These are phyloP conservation scores for Dicyrtoma fusca DNA, from an alignment of 2,888 invertebrate genomes.

Conservation along the genomic window DNA sequence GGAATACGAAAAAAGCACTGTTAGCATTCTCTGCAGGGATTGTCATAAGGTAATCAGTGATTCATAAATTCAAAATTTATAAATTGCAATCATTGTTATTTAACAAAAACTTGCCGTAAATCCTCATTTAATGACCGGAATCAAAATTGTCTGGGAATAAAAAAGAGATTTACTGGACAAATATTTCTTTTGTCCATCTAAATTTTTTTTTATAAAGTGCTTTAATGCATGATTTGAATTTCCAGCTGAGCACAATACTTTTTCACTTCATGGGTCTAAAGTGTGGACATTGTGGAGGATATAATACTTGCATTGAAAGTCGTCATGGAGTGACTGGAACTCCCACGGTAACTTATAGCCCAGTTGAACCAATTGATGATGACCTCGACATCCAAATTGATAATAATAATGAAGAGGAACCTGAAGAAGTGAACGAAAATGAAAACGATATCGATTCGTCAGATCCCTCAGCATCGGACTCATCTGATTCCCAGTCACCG, in stretches of 20 bases:
- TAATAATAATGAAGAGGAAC: slow-evolving; percentile 7
- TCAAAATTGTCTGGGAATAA: too few species aligned
- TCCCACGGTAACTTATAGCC: not conserved
- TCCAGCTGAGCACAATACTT: slow-evolving; percentile 75
- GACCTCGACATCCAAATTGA: not conserved
- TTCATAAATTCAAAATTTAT: too few species aligned
- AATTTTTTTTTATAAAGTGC: too few species aligned
- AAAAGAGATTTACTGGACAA: too few species aligned
- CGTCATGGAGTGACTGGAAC: not conserved
- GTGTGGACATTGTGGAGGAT: slow-evolving; percentile 84
- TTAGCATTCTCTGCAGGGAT: slow-evolving; percentile 85
- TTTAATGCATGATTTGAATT: too few species aligned
- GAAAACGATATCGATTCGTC: not conserved
- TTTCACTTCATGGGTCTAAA: slow-evolving; percentile 88
- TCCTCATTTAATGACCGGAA: too few species aligned
- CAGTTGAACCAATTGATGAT: not conserved
- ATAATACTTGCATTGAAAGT: slow-evolving; percentile 73
- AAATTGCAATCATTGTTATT: too few species aligned
- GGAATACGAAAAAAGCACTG: slow-evolving; percentile 77
- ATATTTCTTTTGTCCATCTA: too few species aligned
- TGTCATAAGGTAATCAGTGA: slow-evolving; percentile 75
- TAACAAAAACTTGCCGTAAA: too few species aligned
- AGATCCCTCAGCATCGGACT: not conserved
- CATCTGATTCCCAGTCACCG: not conserved
- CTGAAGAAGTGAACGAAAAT: not conserved